Conservation (phyloP, 2,888 invertebrate genomes). For the Yponomeuta sedellus region DNA sequence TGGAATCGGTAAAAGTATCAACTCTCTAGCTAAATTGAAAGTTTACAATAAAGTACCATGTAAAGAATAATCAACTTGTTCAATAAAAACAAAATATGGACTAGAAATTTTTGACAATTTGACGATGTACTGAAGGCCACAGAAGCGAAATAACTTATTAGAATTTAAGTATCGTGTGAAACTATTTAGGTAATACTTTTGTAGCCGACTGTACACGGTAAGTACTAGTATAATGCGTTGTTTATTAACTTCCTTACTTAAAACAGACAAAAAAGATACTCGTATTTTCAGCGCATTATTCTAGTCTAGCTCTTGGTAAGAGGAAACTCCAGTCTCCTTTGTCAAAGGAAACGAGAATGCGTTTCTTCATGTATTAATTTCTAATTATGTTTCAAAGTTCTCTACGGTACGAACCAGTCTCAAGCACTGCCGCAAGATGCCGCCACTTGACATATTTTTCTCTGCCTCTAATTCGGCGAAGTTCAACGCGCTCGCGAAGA, state of each 20-base stretch:
- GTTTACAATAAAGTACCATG: conserved; percentile 12
- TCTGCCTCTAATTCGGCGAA: conserved; percentile 99
- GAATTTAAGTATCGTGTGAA: not conserved
- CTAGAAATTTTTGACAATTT: not conserved
- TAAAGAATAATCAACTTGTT: not conserved
- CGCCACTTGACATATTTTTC: conserved; percentile 99
- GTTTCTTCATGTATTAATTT: too few relatives aligned
- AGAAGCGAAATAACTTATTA: not conserved
- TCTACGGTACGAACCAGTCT: conserved; percentile 81
- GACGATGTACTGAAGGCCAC: not conserved
- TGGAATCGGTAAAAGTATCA: not conserved
- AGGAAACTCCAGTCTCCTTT: not conserved
- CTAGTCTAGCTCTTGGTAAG: not conserved
- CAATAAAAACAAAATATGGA: not conserved
- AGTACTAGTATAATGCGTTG: not conserved
- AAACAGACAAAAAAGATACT: not conserved
- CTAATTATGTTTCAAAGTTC: too few relatives aligned
- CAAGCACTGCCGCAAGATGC: conserved; percentile 96
- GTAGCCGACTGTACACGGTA: not conserved
- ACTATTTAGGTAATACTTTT: not conserved
- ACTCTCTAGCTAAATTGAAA: not conserved
- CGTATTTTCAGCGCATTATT: not conserved
- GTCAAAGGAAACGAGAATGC: not conserved
- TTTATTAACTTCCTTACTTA: not conserved
- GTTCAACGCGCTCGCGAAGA: conserved; percentile 98